These are phyloP conservation scores for Zaprionus vittiger DNA, from an alignment of 1,140 invertebrate species.

Conservation along the genomic window DNA sequence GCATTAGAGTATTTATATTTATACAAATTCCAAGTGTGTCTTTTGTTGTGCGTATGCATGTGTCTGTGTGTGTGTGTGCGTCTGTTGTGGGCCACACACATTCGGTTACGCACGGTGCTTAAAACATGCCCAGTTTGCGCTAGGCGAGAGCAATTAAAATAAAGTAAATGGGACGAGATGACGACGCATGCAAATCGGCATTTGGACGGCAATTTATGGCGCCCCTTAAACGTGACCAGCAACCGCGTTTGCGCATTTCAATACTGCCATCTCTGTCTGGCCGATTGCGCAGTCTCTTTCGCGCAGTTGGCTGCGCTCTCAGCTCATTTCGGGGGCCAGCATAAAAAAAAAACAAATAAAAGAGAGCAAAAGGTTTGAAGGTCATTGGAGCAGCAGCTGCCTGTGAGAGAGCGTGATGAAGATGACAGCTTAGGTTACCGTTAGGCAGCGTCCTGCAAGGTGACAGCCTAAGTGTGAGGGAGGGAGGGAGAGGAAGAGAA, in stretches of 20 bases:
- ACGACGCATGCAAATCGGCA: constrained; percentile 70
- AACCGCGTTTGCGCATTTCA: constrained; percentile 56
- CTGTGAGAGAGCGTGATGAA: constrained; percentile 28
- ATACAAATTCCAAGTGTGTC: neutral
- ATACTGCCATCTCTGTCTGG: constrained; percentile 6
- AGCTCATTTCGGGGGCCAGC: constrained; percentile 10
- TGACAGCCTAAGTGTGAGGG: constrained; percentile 7
- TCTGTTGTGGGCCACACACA: constrained; percentile 38
- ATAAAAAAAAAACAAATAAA: constrained; percentile 1
- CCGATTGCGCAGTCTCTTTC: constrained; percentile 11
- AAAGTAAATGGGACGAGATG: constrained; percentile 55
- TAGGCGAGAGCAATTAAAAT: constrained; percentile 62
- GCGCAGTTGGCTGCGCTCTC: constrained; percentile 17
- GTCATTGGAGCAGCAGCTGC: constrained; percentile 58
- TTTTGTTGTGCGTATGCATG: constrained; percentile 3
- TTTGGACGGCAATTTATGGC: constrained; percentile 72
- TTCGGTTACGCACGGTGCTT: constrained; percentile 42
- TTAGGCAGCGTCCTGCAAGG: constrained; percentile 27
- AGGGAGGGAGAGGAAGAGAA: neutral
- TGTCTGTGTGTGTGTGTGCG: constrained; percentile 5
- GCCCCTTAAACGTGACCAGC: constrained; percentile 76
- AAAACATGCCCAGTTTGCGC: constrained; percentile 50
- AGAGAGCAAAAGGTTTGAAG: constrained; percentile 66
- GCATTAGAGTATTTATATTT: constrained; percentile 14
- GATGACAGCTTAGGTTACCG: constrained; percentile 43